Evolutionary conservation across 2,113 vertebrate genomes (phyloP).

Genomic region (Nestor notabilis): DNA sequence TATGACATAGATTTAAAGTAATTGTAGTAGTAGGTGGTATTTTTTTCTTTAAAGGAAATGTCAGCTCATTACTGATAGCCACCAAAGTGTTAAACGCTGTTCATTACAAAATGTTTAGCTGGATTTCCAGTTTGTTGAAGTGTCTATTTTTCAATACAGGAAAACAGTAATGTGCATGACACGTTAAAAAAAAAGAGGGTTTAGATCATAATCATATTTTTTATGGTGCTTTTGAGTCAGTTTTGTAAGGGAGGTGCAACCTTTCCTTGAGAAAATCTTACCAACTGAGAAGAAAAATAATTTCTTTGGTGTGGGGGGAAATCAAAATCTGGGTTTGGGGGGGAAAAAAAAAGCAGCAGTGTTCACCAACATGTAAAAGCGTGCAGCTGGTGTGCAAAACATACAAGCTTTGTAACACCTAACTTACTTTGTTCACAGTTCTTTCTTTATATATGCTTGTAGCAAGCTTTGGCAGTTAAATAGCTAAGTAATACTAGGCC

Average conservation of each 20-base stretch:
- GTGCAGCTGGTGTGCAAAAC: neutral
- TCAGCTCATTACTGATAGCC: neutral
- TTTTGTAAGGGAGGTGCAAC: neutral
- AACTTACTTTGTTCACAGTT: neutral
- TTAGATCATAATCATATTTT: neutral
- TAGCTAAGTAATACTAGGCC: neutral
- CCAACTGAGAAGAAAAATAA: neutral
- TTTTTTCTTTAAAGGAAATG: neutral
- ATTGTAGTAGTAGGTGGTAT: neutral
- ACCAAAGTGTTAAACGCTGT: neutral
- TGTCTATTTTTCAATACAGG: neutral
- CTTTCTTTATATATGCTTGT: neutral
- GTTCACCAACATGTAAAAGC: neutral
- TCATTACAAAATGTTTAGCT: neutral
- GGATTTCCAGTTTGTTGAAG: neutral
- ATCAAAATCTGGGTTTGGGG: neutral
- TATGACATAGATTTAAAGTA: neutral
- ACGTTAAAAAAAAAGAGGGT: neutral
- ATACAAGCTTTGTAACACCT: neutral
- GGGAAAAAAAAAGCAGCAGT: neutral
- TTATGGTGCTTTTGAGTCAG: neutral
- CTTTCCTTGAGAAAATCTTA: neutral
- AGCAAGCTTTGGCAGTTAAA: neutral
- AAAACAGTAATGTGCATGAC: neutral
- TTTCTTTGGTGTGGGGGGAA: fast-evolving